A percentile compares a stretch with the other conserved stretches of the same genome.
These are phyloP conservation scores for Sclerodermus sp. DNA, from an alignment of 2,888 invertebrate species.

Conservation along the genomic window DNA sequence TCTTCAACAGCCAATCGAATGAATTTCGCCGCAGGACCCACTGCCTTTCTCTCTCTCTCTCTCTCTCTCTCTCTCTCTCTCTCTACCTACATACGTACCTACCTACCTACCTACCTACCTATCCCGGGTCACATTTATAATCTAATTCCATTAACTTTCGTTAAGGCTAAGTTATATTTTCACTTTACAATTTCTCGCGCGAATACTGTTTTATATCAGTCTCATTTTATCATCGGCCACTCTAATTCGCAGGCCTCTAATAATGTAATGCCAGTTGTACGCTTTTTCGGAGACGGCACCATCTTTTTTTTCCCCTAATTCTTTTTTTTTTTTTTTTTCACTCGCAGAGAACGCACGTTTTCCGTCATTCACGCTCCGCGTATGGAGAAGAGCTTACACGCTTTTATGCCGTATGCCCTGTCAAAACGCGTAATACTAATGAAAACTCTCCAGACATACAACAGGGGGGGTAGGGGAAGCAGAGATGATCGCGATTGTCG, in stretches of 20 bases:
- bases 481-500: too few species aligned
- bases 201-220: constrained; percentile 57
- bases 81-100: too few species aligned
- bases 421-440: background rate
- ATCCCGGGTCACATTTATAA: too few species aligned
- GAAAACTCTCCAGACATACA: background rate
- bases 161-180: constrained; percentile 45
- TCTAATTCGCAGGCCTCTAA: too few species aligned
- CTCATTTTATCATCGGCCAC: constrained; percentile 40
- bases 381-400: too few species aligned
- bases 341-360: constrained; percentile 4
- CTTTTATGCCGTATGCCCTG: background rate
- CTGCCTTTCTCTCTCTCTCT: too few species aligned
- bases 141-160: constrained; percentile 10
- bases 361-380: too few species aligned
- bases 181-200: constrained; percentile 43
- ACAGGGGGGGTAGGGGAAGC: too few species aligned
- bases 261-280: constrained; percentile 55
- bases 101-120: too few species aligned
- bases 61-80: too few species aligned
- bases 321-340: constrained; percentile 3
- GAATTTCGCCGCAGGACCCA: constrained; percentile 35
- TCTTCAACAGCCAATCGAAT: constrained; percentile 46
- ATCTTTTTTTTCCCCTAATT: constrained; percentile 4
- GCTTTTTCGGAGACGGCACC: constrained; percentile 33